A percentile compares a stretch with the other conserved stretches of the same genome.
Evolutionary conservation across 2,113 vertebrate genomes (phyloP).

Genomic region (Microtus ochrogaster): DNA sequence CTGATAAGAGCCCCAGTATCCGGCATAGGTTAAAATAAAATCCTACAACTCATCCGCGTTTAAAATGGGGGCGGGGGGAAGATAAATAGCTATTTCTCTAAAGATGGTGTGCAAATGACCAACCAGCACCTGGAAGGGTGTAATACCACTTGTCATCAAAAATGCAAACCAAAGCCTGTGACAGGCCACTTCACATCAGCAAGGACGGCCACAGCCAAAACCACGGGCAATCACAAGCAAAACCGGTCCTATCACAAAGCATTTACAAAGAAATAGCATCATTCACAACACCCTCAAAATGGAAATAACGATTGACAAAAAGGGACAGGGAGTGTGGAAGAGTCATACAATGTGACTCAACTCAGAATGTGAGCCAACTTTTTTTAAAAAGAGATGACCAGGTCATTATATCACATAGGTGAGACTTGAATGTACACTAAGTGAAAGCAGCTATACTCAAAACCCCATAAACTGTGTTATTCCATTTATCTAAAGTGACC

Average conservation of each 20-base stretch:
- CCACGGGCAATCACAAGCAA: not conserved
- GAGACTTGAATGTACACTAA: not conserved
- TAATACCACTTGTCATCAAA: not conserved
- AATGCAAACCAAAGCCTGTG: constrained; percentile 13
- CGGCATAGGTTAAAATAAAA: not conserved
- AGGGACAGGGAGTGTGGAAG: not conserved
- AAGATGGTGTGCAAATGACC: not conserved
- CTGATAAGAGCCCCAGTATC: not conserved
- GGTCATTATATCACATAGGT: not conserved
- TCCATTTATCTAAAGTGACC: not conserved
- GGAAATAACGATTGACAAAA: not conserved
- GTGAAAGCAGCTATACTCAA: not conserved
- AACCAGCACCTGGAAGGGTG: not conserved
- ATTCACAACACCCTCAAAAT: constrained; percentile 10
- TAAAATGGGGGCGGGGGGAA: not conserved
- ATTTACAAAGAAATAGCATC: not conserved
- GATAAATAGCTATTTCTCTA: not conserved
- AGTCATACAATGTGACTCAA: too few relatives aligned
- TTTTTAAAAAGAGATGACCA: not conserved
- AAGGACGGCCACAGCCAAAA: not conserved
- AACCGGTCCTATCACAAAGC: not conserved
- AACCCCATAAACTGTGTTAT: not conserved
- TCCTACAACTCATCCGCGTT: not conserved
- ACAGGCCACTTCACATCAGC: not conserved
- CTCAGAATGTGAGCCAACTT: not conserved